These are phyloP conservation scores for Diachrysia chrysitis DNA, from an alignment of 2,888 invertebrate genomes.

Conservation along the genomic window DNA sequence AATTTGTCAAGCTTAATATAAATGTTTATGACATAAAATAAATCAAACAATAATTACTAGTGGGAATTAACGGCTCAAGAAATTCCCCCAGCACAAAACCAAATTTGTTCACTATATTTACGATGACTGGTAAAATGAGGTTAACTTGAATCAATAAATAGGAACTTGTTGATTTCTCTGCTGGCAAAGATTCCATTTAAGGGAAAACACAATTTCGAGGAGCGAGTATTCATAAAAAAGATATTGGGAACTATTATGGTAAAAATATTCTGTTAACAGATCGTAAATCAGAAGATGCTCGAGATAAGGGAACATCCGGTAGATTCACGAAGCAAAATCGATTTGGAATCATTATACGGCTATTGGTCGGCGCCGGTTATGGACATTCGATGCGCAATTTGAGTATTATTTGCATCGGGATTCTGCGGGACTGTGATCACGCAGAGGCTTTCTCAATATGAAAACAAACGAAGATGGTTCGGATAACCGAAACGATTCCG, in stretches of 20 bases:
- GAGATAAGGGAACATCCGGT: conserved; percentile 57
- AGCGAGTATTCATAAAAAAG: conserved; percentile 49
- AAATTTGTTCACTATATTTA: conserved; percentile 42
- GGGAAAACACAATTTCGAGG: conserved; percentile 58
- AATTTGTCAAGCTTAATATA: conserved; percentile 25
- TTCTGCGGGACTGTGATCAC: conserved; percentile 76
- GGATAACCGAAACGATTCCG: conserved; percentile 56
- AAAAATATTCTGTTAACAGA: conserved; percentile 69
- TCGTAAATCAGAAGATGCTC: conserved; percentile 71
- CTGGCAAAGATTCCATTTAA: conserved; percentile 49
- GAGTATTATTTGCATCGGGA: conserved; percentile 82
- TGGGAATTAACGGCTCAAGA: conserved; percentile 13
- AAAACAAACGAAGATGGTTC: conserved; percentile 77
- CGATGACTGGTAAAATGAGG: conserved; percentile 25
- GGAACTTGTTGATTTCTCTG: conserved; percentile 46
- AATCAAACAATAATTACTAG: conserved; percentile 12
- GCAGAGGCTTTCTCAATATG: conserved; percentile 75
- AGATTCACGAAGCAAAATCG: conserved; percentile 71
- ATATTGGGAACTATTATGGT: conserved; percentile 49
- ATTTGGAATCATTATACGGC: conserved; percentile 80
- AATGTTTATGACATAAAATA: conserved; percentile 11
- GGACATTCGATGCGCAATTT: conserved; percentile 82
- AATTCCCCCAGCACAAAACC: conserved; percentile 17
- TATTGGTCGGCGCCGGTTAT: conserved; percentile 78
- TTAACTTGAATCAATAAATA: conserved; percentile 57